Evolutionary conservation across 2,888 invertebrate genomes (phyloP), one percentile per base, ranked within the genome.

Genomic region (Tubulanus polymorphus): DNA sequence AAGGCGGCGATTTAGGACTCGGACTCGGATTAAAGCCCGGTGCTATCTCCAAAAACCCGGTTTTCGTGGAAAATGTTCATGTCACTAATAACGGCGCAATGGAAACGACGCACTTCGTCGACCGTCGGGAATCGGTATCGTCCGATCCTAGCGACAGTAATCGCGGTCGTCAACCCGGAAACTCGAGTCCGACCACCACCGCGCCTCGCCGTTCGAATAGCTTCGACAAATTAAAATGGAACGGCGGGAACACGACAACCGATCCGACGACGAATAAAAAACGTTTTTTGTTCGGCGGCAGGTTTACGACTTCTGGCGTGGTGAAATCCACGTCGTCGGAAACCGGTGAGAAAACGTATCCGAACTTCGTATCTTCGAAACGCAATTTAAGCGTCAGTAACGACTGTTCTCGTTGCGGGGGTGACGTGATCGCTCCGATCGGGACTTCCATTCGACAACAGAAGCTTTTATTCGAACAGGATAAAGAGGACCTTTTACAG

Each of bases 361-460:
- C 69, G 32, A 59, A 60, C 6, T 69, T 64, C 61, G 70, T n/a
- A n/a, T n/a, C n/a, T n/a, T n/a, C n/a, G n/a, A n/a, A n/a, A n/a
- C n/a, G n/a, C n/a, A n/a, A n/a, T n/a, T n/a, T n/a, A n/a, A n/a
- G n/a, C n/a, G n/a, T n/a, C n/a, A n/a, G n/a, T n/a, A n/a, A n/a
- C n/a, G n/a, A n/a, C n/a, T n/a, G n/a, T n/a, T n/a, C n/a, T n/a
- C n/a, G n/a, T n/a, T n/a, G n/a, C n/a, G n/a, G n/a, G n/a, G n/a
- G n/a, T n/a, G n/a, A n/a, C n/a, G n/a, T n/a, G 10, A 66, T 69
- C 61, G 63, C 70, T 8, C 65, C 68, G 3, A 61, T 66, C 51
- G 72, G 72, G 8, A 70, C 72, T 5, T 70, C 70, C 12, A 60
- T 71, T 3, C 57, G 69, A 32, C 72, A 72, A 56, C 72, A 72